Base-by-base conservation (phyloP, 2,113 vertebrate species). In the Saccopteryx bilineata region DNA sequence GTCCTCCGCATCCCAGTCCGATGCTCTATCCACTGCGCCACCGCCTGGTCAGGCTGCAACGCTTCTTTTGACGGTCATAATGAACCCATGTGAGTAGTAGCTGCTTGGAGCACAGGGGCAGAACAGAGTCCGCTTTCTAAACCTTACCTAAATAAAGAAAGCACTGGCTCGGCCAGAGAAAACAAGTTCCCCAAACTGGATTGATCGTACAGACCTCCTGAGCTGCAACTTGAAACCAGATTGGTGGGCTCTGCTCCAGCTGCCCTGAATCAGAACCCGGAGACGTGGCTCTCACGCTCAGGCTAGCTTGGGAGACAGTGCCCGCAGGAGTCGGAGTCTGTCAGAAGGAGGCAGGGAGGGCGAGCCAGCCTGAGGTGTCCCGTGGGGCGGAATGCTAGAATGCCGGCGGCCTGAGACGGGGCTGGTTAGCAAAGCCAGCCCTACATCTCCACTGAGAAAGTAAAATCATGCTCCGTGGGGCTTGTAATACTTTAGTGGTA, bases 71-170 rank as follows among this genome's bases (percentile, higher is more conserved):
- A 39, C 28, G 23, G 61, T 80, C n/a, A 14, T n/a, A 7, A 50
- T 21, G 72, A 54, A 50, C 60, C 23, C 33, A 1, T 4, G 46
- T 65, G 68, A 68, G 58, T 5, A 94, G 54, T 28, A 90, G 75
- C 76, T 90, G 61, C 66, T 82, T 66, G 46, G 28, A 79, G 82
- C 48, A 26, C 18, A 24, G 1, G 1, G 71, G 18, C 92, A 78
- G 72, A 91, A 92, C 71, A 78, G 24, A 84, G 78, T n/a, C 85
- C 2, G 31, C 88, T 96, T 69, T 95, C 92, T 81, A 46, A 76
- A 39, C n/a, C 21, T 71, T 23, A 13, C 10, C 24, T 74, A 52
- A 28, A 80, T 74, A 52, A 28, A 80, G 75, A 80, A 56, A 61
- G 33, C n/a, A 3, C 28, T 1, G 23, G 10, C 76, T 84, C 26